Conservation (phyloP, 2,113 vertebrate genomes). For the Baryphthengus martii region DNA sequence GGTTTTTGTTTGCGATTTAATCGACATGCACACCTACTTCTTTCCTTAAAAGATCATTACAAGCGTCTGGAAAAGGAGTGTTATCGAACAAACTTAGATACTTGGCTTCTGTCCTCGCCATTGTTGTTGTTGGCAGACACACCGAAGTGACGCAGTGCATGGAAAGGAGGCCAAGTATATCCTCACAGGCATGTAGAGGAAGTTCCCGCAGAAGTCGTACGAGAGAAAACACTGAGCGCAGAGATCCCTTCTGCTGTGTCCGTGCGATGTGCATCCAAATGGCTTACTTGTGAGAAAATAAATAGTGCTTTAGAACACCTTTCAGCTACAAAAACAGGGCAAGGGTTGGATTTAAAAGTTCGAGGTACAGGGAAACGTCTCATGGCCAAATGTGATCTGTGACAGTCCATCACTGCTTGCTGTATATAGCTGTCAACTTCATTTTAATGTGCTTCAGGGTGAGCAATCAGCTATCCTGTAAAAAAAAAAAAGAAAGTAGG, state of each 20-base stretch:
- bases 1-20: background rate
- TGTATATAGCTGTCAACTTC: background rate
- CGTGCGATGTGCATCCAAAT: background rate
- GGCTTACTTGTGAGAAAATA: slow-evolving; percentile 49
- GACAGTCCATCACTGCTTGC: background rate
- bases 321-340: slow-evolving; percentile 6
- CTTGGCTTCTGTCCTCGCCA: background rate
- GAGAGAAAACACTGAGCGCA: background rate
- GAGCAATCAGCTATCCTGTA: slow-evolving; percentile 75
- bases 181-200: slow-evolving; percentile 20
- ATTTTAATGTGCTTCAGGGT: background rate
- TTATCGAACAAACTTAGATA: background rate
- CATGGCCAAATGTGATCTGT: background rate
- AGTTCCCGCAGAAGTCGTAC: slow-evolving; percentile 46
- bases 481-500: background rate
- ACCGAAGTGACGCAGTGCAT: slow-evolving; percentile 17
- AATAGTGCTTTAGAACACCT: slow-evolving; percentile 57
- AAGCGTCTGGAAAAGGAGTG: background rate
- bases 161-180: slow-evolving; percentile 33
- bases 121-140: slow-evolving; percentile 39
- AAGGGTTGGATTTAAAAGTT: background rate
- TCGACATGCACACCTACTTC: background rate
- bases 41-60: slow-evolving; percentile 1
- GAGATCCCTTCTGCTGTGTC: background rate
- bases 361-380: slow-evolving; percentile 8